A percentile compares a stretch with the other conserved stretches of the same genome.
phyloP scores from a whole-genome alignment of 2,113 vertebrate species.

The Eidolon helvum region DNA sequence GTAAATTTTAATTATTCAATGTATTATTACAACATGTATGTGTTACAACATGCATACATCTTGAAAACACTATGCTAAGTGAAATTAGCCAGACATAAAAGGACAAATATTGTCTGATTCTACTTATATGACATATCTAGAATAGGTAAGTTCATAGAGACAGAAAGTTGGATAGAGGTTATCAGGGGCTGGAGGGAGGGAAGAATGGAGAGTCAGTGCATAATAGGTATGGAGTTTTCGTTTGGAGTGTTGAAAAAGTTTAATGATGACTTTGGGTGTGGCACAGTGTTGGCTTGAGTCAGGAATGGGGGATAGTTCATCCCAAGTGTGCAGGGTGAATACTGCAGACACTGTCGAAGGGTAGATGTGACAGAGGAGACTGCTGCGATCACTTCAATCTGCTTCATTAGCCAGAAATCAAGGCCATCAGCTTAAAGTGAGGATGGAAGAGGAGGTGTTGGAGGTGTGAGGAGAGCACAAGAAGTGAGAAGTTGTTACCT shows the following conservation, averaged over 20 bases:
- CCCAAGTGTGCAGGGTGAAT: not conserved
- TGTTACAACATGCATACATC: not conserved
- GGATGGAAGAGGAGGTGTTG: not conserved
- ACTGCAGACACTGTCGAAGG: not conserved
- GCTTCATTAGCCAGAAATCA: not conserved
- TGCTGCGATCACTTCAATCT: not conserved
- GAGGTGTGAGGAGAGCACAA: not conserved
- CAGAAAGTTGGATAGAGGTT: not conserved
- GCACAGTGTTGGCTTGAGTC: not conserved
- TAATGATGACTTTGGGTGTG: not conserved
- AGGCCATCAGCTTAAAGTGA: not conserved
- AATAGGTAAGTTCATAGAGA: not conserved
- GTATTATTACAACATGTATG: not conserved
- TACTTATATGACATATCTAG: not conserved
- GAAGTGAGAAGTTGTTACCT: not conserved
- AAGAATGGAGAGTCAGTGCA: not conserved
- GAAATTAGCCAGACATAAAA: not conserved
- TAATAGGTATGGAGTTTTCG: not conserved
- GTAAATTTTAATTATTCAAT: not conserved
- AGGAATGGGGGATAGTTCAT: not conserved
- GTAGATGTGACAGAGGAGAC: not conserved
- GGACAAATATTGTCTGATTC: not conserved
- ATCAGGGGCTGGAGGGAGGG: not conserved
- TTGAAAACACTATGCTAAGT: not conserved
- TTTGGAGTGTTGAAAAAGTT: not conserved